Percentiles rank a stretch among this genome's conserved stretches.
These are phyloP conservation scores for Polylopha cassiicola DNA, from an alignment of 2,888 invertebrate genomes.

Conservation along the genomic window DNA sequence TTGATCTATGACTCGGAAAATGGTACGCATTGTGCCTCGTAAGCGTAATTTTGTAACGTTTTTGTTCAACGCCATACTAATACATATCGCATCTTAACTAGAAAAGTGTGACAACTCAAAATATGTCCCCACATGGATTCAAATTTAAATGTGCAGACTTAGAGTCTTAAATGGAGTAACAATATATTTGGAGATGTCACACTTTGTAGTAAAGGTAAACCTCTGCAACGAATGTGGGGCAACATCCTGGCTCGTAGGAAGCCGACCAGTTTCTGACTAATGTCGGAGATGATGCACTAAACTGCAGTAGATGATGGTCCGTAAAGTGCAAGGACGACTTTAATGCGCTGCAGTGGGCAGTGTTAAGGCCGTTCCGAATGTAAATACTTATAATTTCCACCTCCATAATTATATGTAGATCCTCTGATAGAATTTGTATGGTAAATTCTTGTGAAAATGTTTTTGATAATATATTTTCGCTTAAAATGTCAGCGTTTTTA, in stretches of 20 bases:
- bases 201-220: too few relatives aligned
- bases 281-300: constrained; percentile 52
- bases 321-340: constrained; percentile 57
- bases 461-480: neutral
- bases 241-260: constrained; percentile 71
- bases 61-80: too few relatives aligned
- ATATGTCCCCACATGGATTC: too few relatives aligned
- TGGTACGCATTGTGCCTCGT: too few relatives aligned
- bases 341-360: constrained; percentile 44
- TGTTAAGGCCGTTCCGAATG: constrained; percentile 40
- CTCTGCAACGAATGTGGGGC: constrained; percentile 71
- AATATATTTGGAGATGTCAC: too few relatives aligned
- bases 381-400: constrained; percentile 27
- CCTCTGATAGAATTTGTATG: constrained; percentile 11
- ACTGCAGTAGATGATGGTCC: constrained; percentile 29
- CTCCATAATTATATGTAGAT: constrained; percentile 19
- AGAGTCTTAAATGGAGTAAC: too few relatives aligned
- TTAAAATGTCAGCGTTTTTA: constrained; percentile 7
- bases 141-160: too few relatives aligned
- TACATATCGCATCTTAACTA: too few relatives aligned
- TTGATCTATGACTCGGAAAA: too few relatives aligned
- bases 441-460: neutral
- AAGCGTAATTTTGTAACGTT: too few relatives aligned
- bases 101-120: too few relatives aligned
- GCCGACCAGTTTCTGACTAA: constrained; percentile 65